These are phyloP conservation scores for Paramisgurnus dabryanus DNA, from an alignment of 2,113 vertebrate genomes.

Conservation along the genomic window DNA sequence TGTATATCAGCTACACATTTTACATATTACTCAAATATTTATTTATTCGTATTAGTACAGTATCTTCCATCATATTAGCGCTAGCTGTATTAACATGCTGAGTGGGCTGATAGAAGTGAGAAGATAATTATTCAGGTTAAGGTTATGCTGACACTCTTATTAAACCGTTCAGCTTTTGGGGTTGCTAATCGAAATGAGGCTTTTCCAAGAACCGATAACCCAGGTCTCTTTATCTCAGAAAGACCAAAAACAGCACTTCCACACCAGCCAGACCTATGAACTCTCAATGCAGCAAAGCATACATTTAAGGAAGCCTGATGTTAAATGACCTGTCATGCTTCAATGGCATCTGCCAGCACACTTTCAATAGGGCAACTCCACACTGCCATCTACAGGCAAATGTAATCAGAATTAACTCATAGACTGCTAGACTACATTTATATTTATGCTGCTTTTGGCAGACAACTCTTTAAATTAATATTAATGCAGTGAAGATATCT, in stretches of 20 bases:
- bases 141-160: slow-evolving; percentile 10
- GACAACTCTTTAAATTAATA: not conserved
- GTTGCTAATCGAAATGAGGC: not conserved
- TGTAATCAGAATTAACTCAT: too few relatives aligned
- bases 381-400: slow-evolving; percentile 28
- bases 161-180: not conserved
- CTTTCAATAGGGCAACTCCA: not conserved
- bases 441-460: not conserved
- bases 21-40: too few relatives aligned
- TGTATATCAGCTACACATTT: too few relatives aligned
- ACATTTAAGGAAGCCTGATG: not conserved
- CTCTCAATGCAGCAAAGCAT: not conserved
- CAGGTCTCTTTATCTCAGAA: not conserved
- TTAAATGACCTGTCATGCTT: not conserved
- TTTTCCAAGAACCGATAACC: not conserved
- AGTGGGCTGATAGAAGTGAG: not conserved
- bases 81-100: not conserved
- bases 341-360: not conserved
- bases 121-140: not conserved
- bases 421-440: not conserved
- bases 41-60: too few relatives aligned
- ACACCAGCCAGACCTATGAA: not conserved
- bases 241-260: not conserved
- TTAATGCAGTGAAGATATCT: not conserved
- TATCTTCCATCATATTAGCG: not conserved